Evolutionary conservation across 2,113 vertebrate genomes (phyloP), one percentile per base, ranked within the genome.

Genomic region (Casuarius casuarius): DNA sequence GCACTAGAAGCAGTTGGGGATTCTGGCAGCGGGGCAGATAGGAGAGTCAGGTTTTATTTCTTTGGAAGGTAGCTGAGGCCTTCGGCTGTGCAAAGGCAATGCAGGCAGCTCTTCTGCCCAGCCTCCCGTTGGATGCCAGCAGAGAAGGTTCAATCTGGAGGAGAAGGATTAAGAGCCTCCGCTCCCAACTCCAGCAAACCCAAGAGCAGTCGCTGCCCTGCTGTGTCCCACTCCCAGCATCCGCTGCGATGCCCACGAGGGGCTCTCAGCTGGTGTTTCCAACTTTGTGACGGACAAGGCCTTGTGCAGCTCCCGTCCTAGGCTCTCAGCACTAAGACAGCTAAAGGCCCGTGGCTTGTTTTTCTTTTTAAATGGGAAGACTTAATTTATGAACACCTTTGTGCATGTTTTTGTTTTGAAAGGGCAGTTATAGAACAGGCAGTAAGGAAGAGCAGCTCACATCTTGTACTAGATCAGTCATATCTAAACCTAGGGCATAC

Each of bases 381-480:
- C 35, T 66, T 8, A 5, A 87, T 82, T 84, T 23, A 29, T 7
- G 23, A 56, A 18, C 61, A 81, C 3, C 12, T 80, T 21, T 1
- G 6, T 14, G 26, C 5, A 5, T 1, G 4, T 46, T 82, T 82
- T 74, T 23, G 7, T 16, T 85, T 62, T 78, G 15, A 56, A 73
- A 61, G 23, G 28, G 40, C n/a, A 92, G 42, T 70, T 38, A 31
- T 26, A 23, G 26, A 28, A 9, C 40, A 7, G 26, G 44, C 4
- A n/a, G 23, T 29, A 19, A 0, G 0, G 63, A 54, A 35, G 31
- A 48, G 21, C 29, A 48, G 66, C 46, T 48, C 18, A 19, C 46
- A 71, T 65, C 12, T 87, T 1, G 1, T 3, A 3, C 48, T 22
- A 1, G 51, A 5, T 0, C 1, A 33, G 7, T 20, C 56, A 33